Percentiles rank a stretch among this genome's conserved stretches.
Conservation (phyloP, 2,888 invertebrate genomes). For the Meteorus cinctellus region DNA sequence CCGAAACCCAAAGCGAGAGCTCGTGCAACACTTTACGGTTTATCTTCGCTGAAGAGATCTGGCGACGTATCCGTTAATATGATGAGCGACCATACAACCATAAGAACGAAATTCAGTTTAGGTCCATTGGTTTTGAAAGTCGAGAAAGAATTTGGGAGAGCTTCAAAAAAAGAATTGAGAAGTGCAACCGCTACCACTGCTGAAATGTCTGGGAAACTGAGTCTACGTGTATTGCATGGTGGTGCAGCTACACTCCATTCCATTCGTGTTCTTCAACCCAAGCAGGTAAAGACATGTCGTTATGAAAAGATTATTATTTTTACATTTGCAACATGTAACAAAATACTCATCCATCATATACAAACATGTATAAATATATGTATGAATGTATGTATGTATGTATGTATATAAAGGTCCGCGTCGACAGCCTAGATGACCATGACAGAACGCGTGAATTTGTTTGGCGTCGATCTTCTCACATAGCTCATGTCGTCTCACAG, state of each 20-base stretch:
- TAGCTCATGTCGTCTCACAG: conserved; percentile 88
- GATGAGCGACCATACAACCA: conserved; percentile 86
- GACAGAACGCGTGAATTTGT: conserved; percentile 89
- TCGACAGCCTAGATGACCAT: conserved; percentile 87
- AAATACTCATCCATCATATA: too few species aligned
- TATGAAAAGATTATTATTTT: too few species aligned
- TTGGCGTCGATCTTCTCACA: conserved; percentile 88
- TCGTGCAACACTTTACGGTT: conserved; percentile 85
- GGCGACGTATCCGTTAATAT: conserved; percentile 88
- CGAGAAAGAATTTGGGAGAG: conserved; percentile 86
- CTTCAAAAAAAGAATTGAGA: conserved; percentile 86
- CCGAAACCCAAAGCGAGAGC: conserved; percentile 79
- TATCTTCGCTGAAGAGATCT: conserved; percentile 85
- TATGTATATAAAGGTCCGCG: conserved; percentile 80
- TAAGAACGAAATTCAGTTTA: conserved; percentile 86
- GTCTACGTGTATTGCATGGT: conserved; percentile 84
- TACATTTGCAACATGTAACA: too few species aligned
- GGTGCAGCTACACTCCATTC: conserved; percentile 89
- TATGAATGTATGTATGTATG: too few species aligned
- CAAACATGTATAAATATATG: too few species aligned
- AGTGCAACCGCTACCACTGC: conserved; percentile 92
- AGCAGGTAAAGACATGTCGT: conserved; percentile 78
- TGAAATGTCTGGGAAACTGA: conserved; percentile 88
- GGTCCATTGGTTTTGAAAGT: conserved; percentile 87
- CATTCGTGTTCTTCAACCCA: conserved; percentile 89